phyloP scores from a whole-genome alignment of 2,113 vertebrate genomes.

The Herpetotheres cachinnans region DNA sequence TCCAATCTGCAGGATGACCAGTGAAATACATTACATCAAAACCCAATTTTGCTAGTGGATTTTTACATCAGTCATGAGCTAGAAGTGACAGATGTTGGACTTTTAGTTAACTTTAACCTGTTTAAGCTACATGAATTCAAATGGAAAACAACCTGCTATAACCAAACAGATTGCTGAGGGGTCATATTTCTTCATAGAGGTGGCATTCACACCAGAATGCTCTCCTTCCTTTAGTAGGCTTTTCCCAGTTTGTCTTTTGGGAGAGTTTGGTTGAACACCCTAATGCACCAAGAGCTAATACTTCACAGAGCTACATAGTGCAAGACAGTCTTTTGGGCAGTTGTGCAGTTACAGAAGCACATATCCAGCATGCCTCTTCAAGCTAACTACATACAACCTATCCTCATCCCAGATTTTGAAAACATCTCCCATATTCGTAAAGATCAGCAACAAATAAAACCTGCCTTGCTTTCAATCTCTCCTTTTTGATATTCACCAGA shows the following conservation, averaged over 20 bases:
- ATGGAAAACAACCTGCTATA: not conserved
- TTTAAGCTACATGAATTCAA: not conserved
- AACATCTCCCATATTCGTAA: not conserved
- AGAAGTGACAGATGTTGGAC: not conserved
- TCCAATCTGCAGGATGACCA: not conserved
- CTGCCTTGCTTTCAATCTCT: not conserved
- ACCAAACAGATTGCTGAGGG: not conserved
- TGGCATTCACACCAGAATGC: not conserved
- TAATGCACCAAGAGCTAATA: not conserved
- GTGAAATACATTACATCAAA: not conserved
- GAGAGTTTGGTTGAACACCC: not conserved
- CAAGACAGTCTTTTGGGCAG: not conserved
- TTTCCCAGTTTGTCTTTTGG: not conserved
- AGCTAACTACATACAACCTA: not conserved
- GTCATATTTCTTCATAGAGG: not conserved
- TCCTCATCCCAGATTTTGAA: not conserved
- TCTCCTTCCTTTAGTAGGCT: not conserved
- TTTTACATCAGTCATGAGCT: not conserved
- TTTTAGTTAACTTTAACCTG: not conserved
- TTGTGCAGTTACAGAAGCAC: not conserved
- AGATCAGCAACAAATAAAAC: not conserved
- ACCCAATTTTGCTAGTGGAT: not conserved
- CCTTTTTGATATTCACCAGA: not conserved
- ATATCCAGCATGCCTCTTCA: not conserved
- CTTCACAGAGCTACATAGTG: not conserved